A percentile compares a stretch with the other conserved stretches of the same genome.
These are phyloP conservation scores for Thysanoteuthis rhombus DNA, from an alignment of 2,888 invertebrate genomes.

Conservation along the genomic window DNA sequence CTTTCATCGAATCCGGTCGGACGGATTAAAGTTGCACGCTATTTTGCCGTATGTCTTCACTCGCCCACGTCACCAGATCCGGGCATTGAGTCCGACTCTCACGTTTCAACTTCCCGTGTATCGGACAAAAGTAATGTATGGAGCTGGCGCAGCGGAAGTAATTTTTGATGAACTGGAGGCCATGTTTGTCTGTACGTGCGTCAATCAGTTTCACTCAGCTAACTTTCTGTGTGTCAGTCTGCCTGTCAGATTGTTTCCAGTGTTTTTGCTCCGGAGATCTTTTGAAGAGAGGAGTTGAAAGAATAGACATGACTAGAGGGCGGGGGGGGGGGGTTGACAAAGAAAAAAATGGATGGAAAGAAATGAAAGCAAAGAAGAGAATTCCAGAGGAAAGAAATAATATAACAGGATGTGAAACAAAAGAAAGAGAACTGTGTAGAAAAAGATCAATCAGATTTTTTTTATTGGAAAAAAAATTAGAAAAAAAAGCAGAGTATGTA, in stretches of 20 bases:
- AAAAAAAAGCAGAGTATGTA: too few species aligned
- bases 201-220: not conserved
- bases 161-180: not conserved
- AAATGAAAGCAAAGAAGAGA: not conserved
- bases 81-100: not conserved
- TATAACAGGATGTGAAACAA: not conserved
- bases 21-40: not conserved
- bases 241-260: not conserved
- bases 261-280: not conserved
- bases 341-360: too few species aligned
- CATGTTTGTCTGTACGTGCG: not conserved
- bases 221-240: not conserved
- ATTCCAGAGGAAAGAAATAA: not conserved
- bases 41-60: not conserved
- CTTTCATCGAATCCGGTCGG: not conserved
- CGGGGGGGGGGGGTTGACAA: too few species aligned
- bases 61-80: not conserved
- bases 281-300: not conserved
- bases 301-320: too few species aligned
- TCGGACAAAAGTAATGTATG: slow-evolving; percentile 12
- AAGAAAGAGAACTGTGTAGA: not conserved
- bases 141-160: not conserved
- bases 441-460: not conserved
- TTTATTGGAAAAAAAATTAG: too few species aligned
- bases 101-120: not conserved